A percentile compares a stretch with the other conserved stretches of the same genome.
Evolutionary conservation across 2,888 invertebrate genomes (phyloP).

Genomic region (Chalcosyrphus nemorum): DNA sequence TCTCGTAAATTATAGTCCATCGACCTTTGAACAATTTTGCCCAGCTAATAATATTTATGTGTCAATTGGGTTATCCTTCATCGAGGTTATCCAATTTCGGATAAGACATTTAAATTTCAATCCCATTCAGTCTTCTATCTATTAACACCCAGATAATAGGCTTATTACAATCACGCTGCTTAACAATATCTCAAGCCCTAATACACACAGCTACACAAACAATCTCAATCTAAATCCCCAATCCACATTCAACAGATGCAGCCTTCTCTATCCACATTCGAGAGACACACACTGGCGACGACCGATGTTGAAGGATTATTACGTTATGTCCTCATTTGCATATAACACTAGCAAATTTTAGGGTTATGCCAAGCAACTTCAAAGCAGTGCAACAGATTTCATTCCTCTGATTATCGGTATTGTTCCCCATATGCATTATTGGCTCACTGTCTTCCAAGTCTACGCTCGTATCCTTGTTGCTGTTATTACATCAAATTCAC

Average conservation of each 20-base stretch:
- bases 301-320: conserved; percentile 34
- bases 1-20: not conserved
- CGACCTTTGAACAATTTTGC: not conserved
- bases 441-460: not conserved
- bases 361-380: conserved; percentile 11
- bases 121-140: not conserved
- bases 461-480: not conserved
- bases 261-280: not conserved
- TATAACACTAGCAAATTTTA: conserved; percentile 28
- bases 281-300: not conserved
- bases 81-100: not conserved
- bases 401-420: conserved; percentile 43
- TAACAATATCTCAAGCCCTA: not conserved
- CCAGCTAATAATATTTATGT: too few species aligned
- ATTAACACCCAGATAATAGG: not conserved
- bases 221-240: not conserved
- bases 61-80: not conserved
- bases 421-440: conserved; percentile 26
- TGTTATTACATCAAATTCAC: conserved; percentile 39
- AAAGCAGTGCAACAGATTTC: conserved; percentile 32
- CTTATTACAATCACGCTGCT: conserved; percentile 1
- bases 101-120: not conserved
- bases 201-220: not conserved
- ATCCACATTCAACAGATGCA: conserved; percentile 33
- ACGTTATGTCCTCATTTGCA: conserved; percentile 39